Base-by-base conservation (phyloP, 2,797 vertebrate genomes). In the Sebastes vulpes region DNA sequence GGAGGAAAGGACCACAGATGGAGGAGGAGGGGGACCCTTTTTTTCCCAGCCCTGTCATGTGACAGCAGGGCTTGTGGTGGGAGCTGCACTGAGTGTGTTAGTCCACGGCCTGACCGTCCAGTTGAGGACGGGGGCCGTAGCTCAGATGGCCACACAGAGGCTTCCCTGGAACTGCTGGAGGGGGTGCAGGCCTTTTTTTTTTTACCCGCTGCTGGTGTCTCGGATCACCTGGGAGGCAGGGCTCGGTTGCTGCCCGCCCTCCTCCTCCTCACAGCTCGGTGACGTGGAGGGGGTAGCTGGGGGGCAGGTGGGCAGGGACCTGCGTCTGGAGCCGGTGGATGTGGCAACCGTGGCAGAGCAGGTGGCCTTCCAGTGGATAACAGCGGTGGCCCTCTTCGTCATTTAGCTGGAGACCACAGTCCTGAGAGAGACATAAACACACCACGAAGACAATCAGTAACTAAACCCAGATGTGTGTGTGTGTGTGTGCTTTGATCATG, bases 381-480 rank as follows among this genome's bases (percentile, higher is more conserved):
- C 99, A 99, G 6, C 98, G 98, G 79, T 97, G 98, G 56, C 97
- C 98, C 61, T 99, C 98, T 72, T 99, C 98, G 10, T 99, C 99
- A 1, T 99, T 99, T 75, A 99, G 95, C 96, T 98, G 98, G 65
- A 99, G 96, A 70, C 96, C 95, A 28, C 99, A 99, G 81, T 99
- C 99, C 99, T 99, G 50, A 57, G 1, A 64, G 23, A 65, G 32
- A 48, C 14, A 76, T 71, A 21, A 72, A 72, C 32, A 59, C 26
- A 70, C 4, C 21, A 54, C 9, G 12, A 16, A 57, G 9, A 76
- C 8, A 1, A 63, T 14, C 2, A 72, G 25, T n/a, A 25, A 35
- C 26, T 12, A 25, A 5, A 79, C 46, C 18, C 46, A 50, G 46
- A 20, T n/a, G 4, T 63, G 61, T 72, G 56, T 72, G 56, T n/a